Conservation (phyloP, 1,140 invertebrate genomes). For the Ectropis grisescens region DNA sequence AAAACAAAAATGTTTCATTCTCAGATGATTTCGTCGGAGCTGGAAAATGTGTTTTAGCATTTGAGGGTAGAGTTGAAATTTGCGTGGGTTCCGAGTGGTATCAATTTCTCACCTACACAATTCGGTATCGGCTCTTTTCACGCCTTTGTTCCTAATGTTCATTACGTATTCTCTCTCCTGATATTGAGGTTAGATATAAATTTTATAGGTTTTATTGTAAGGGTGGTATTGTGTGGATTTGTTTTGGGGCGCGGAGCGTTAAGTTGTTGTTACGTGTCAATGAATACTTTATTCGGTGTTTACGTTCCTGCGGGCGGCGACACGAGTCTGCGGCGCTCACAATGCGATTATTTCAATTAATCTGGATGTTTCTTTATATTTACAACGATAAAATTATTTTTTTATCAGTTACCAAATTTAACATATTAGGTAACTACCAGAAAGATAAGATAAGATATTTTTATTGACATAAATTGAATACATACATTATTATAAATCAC, state of each 20-base stretch:
- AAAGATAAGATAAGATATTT: too few species aligned
- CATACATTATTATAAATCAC: too few species aligned
- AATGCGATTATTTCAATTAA: too few species aligned
- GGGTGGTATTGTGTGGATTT: slow-evolving; percentile 33
- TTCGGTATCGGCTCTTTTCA: slow-evolving; percentile 48
- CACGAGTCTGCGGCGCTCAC: too few species aligned
- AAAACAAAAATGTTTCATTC: slow-evolving; percentile 23
- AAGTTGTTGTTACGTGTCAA: slow-evolving; percentile 10
- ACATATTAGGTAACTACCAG: too few species aligned
- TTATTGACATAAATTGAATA: too few species aligned
- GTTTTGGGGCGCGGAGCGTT: slow-evolving; percentile 17
- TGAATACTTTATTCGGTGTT: slow-evolving; percentile 19
- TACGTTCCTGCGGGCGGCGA: slow-evolving; percentile 9
- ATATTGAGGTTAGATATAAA: slow-evolving; percentile 49
- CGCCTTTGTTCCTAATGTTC: slow-evolving; percentile 59
- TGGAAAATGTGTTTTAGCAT: too few species aligned
- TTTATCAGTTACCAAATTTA: too few species aligned
- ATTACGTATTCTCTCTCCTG: slow-evolving; percentile 55
- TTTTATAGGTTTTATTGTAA: slow-evolving; percentile 53
- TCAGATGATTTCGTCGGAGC: too few species aligned
- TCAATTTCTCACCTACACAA: slow-evolving; percentile 46
- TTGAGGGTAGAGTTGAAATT: slow-evolving; percentile 19
- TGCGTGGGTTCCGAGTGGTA: slow-evolving; percentile 7
- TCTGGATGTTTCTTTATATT: too few species aligned
- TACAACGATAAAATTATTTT: too few species aligned